Evolutionary conservation across 2,797 vertebrate genomes (phyloP).

Genomic region (Tarsius wallacei): DNA sequence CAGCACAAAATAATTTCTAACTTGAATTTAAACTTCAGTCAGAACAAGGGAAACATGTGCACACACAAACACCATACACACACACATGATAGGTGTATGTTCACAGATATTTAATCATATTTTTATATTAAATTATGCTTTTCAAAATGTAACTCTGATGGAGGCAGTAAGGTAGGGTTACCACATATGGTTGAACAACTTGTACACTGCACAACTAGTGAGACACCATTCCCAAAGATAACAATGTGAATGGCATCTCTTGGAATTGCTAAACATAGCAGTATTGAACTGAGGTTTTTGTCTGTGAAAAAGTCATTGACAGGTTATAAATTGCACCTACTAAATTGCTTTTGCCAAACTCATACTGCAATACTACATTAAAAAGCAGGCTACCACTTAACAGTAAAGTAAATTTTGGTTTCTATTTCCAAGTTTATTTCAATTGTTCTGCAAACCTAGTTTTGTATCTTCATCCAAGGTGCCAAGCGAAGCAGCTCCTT

Average conservation of each 20-base stretch:
- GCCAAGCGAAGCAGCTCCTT: not conserved
- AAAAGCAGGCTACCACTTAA: not conserved
- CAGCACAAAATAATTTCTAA: not conserved
- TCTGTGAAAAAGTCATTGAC: not conserved
- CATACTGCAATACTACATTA: not conserved
- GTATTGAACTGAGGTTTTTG: not conserved
- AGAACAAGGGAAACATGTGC: not conserved
- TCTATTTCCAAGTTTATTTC: not conserved
- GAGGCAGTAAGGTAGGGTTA: not conserved
- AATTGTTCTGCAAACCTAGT: constrained; percentile 15
- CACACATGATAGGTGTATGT: not conserved
- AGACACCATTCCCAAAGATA: not conserved
- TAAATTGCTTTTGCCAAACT: not conserved
- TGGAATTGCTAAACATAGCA: not conserved
- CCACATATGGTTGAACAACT: not conserved
- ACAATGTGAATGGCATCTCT: not conserved
- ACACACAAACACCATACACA: not conserved
- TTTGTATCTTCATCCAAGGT: not conserved
- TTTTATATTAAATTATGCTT: not conserved
- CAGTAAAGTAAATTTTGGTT: not conserved
- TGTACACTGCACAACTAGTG: not conserved
- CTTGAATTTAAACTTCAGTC: not conserved
- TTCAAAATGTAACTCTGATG: constrained; percentile 4
- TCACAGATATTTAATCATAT: not conserved
- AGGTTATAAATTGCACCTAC: not conserved